phyloP scores from a whole-genome alignment of 1,140 invertebrate species.

The Anoplolepis gracilipes region DNA sequence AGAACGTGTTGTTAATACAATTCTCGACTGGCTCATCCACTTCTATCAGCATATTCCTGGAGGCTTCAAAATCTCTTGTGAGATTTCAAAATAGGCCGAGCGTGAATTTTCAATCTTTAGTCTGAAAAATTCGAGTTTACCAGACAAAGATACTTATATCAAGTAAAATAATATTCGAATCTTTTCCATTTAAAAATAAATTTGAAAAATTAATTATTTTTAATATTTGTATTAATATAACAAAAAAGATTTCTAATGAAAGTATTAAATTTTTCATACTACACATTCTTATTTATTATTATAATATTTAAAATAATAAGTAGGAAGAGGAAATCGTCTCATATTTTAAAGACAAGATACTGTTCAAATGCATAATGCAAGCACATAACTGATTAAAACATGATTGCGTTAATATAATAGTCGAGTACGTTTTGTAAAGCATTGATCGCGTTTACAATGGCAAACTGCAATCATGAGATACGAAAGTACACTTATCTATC shows the following conservation, averaged over 20 bases:
- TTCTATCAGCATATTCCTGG: constrained; percentile 38
- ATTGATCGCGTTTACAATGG: constrained; percentile 1
- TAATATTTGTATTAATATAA: background rate
- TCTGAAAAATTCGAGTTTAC: background rate
- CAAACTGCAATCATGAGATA: constrained; percentile 6
- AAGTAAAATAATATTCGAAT: background rate
- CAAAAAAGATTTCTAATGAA: background rate
- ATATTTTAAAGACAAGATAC: too few relatives aligned
- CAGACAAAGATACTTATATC: background rate
- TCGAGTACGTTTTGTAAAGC: background rate
- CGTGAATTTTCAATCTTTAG: background rate
- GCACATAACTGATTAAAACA: background rate
- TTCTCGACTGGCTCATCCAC: background rate
- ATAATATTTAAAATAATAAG: constrained; percentile 13
- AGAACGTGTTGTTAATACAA: constrained; percentile 14
- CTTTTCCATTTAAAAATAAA: background rate
- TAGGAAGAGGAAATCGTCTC: background rate
- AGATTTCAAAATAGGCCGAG: constrained; percentile 11
- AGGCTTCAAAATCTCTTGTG: background rate
- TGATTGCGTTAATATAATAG: background rate
- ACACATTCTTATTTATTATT: background rate
- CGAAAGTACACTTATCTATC: background rate
- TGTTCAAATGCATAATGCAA: background rate
- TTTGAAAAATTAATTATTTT: background rate
- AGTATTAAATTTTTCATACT: background rate